A percentile compares a stretch with the other conserved stretches of the same genome.
Evolutionary conservation across 2,888 invertebrate genomes (phyloP).

Genomic region (Trissolcus brochymenae): DNA sequence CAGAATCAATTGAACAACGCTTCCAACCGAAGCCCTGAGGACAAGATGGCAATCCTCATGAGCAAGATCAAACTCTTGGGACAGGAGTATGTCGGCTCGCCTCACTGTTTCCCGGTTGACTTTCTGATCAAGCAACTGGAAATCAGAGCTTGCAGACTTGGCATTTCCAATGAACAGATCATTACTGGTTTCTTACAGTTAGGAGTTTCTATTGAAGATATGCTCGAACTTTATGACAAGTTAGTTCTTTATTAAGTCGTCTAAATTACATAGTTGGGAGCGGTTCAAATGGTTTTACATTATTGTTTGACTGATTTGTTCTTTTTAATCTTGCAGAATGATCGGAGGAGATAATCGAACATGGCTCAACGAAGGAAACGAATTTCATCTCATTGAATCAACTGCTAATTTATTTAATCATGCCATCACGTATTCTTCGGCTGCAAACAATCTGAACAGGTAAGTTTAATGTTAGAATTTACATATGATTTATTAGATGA

Average conservation of each 20-base stretch:
- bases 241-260: conserved; percentile 72
- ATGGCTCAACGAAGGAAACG: conserved; percentile 90
- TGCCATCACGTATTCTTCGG: conserved; percentile 81
- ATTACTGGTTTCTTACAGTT: conserved; percentile 86
- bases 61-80: conserved; percentile 87
- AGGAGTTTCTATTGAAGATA: conserved; percentile 85
- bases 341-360: conserved; percentile 89
- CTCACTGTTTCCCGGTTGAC: conserved; percentile 91
- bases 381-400: conserved; percentile 89
- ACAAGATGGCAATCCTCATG: conserved; percentile 82
- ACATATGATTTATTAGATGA: too few relatives aligned
- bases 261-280: background rate
- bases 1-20: conserved; percentile 79
- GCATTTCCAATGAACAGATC: conserved; percentile 85
- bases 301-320: background rate
- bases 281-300: background rate
- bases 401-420: conserved; percentile 84
- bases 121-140: conserved; percentile 89
- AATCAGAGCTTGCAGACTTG: conserved; percentile 85
- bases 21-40: conserved; percentile 77
- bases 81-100: conserved; percentile 87
- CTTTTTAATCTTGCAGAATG: conserved; percentile 77
- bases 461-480: conserved; percentile 61
- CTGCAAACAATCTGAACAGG: conserved; percentile 76
- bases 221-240: conserved; percentile 90